phyloP scores from a whole-genome alignment of 1,140 invertebrate species.

The Drosophila athabasca region DNA sequence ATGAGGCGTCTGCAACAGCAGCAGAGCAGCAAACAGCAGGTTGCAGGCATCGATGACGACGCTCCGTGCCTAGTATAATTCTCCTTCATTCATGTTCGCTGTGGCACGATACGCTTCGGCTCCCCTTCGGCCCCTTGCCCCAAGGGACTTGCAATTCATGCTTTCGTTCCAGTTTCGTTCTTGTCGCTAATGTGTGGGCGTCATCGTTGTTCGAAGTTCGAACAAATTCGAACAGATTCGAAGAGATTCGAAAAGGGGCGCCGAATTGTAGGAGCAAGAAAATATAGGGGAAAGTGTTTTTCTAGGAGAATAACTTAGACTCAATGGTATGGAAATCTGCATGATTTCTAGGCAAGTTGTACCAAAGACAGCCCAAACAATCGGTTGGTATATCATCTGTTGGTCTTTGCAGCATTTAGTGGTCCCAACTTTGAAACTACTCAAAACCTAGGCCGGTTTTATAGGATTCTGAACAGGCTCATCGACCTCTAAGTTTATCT shows the following conservation, averaged over 20 bases:
- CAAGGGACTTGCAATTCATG: conserved; percentile 59
- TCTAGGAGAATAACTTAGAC: not conserved
- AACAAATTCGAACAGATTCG: conserved; percentile 12
- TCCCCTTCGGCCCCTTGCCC: not conserved
- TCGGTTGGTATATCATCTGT: no score
- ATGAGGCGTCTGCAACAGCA: conserved; percentile 44
- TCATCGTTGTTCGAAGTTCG: conserved; percentile 64
- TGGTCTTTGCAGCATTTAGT: no score
- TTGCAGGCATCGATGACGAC: conserved; percentile 55
- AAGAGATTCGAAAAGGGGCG: conserved; percentile 3
- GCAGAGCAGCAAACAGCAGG: conserved; percentile 15
- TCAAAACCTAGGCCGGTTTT: no score
- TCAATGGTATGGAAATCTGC: no score
- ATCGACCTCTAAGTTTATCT: no score
- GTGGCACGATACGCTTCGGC: not conserved
- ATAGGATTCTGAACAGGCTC: no score
- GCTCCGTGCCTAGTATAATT: conserved; percentile 52
- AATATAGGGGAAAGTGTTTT: conserved; percentile 5
- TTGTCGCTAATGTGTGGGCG: conserved; percentile 61
- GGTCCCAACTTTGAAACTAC: no score
- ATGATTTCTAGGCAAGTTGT: not conserved
- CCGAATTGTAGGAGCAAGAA: conserved; percentile 34
- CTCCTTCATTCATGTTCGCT: conserved; percentile 77
- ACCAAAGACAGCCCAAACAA: no score
- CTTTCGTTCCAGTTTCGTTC: conserved; percentile 23